Evolutionary conservation across 2,113 vertebrate species (phyloP).

Genomic region (Psammodynastes pulverulentus): DNA sequence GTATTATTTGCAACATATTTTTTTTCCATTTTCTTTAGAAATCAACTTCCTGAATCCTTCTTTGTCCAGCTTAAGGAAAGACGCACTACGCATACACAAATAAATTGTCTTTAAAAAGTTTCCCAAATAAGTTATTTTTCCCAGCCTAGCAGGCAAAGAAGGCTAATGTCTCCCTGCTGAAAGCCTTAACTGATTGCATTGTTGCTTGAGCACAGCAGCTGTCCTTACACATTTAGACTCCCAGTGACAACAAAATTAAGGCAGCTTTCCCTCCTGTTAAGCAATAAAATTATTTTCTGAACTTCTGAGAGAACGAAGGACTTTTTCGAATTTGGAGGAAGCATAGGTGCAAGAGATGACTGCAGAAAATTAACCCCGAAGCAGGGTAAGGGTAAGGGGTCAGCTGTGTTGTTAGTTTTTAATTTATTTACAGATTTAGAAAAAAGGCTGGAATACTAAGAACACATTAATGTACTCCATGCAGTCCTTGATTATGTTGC

Average conservation of each 20-base stretch:
- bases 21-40: not conserved
- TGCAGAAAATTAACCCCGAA: not conserved
- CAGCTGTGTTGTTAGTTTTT: rapidly evolving
- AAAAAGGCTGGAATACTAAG: not conserved
- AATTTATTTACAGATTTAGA: not conserved
- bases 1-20: not conserved
- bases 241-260: slow-evolving; percentile 74
- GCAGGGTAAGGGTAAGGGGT: not conserved
- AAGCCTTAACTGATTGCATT: slow-evolving; percentile 73
- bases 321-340: slow-evolving; percentile 27
- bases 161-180: slow-evolving; percentile 70
- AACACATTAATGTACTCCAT: not conserved
- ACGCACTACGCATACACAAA: rapidly evolving
- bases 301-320: slow-evolving; percentile 57
- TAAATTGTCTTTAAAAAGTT: slow-evolving; percentile 40
- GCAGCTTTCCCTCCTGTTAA: slow-evolving; percentile 64
- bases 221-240: slow-evolving; percentile 71
- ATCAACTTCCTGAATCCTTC: not conserved
- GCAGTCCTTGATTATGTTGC: not conserved
- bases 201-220: slow-evolving; percentile 72
- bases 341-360: not conserved
- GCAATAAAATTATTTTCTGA: slow-evolving; percentile 65
- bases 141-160: slow-evolving; percentile 65
- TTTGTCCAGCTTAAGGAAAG: not conserved
- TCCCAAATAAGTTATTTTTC: slow-evolving; percentile 55